Conservation (phyloP, 1,140 invertebrate species). For the Hyposmocoma kahamanoa region DNA sequence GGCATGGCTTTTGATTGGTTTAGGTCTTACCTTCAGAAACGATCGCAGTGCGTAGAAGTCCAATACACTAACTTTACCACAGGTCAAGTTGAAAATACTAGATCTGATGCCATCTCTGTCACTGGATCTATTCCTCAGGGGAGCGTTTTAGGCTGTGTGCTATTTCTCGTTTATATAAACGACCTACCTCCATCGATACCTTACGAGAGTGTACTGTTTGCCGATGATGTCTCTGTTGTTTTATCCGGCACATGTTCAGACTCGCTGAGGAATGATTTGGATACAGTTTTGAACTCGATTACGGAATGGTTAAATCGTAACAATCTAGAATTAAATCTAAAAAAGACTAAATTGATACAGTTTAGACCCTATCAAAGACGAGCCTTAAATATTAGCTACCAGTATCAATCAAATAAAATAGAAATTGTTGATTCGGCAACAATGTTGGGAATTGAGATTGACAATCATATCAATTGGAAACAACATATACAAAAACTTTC, state of each 20-base stretch:
- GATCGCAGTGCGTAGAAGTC: conserved; percentile 5
- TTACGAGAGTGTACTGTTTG: not conserved
- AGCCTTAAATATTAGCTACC: not conserved
- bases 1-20: conserved; percentile 4
- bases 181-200: not conserved
- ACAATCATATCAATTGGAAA: conserved; percentile 2
- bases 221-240: conserved; percentile 4
- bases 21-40: conserved; percentile 1
- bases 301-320: not conserved
- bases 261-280: not conserved
- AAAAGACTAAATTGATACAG: conserved; percentile 7
- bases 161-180: conserved; percentile 7
- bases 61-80: not conserved
- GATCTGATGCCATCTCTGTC: not conserved
- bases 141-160: conserved; percentile 1
- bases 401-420: not conserved
- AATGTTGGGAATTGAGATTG: conserved; percentile 1
- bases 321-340: conserved; percentile 3
- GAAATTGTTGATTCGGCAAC: not conserved
- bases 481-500: not conserved
- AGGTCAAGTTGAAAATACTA: not conserved
- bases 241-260: not conserved
- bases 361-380: conserved; percentile 7
- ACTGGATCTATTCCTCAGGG: conserved; percentile 5
- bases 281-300: not conserved